These are phyloP conservation scores for Chiroxiphia lanceolata DNA, from an alignment of 2,797 vertebrate species.

Conservation along the genomic window DNA sequence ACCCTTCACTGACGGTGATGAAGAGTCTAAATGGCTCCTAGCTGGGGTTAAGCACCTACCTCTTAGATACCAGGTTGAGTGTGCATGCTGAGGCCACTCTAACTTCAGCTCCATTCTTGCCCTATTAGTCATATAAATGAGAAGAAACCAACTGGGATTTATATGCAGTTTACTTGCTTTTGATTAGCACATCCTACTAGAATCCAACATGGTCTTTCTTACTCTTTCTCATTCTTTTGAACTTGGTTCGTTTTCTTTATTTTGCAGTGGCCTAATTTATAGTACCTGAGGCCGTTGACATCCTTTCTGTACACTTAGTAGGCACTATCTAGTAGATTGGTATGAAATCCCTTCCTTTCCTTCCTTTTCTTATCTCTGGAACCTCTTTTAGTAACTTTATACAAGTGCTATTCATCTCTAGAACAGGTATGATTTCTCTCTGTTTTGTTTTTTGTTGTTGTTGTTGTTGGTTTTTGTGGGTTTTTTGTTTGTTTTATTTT, in stretches of 20 bases:
- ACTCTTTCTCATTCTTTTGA: background rate
- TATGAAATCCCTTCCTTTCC: background rate
- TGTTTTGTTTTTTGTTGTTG: too few species aligned
- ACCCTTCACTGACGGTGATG: background rate
- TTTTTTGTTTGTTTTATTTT: too few species aligned
- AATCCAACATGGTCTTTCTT: background rate
- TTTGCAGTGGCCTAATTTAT: background rate
- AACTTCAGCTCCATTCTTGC: background rate
- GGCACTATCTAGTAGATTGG: background rate
- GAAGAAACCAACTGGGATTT: background rate
- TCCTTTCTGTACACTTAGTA: background rate
- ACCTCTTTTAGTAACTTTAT: background rate
- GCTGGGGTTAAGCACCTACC: rapidly evolving
- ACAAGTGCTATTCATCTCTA: background rate
- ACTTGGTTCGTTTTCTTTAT: background rate
- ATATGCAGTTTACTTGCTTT: background rate
- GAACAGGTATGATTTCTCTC: background rate
- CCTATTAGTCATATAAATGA: background rate
- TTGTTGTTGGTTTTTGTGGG: too few species aligned
- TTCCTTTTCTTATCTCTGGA: background rate
- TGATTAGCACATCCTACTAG: background rate
- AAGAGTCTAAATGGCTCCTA: background rate
- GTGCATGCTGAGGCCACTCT: background rate
- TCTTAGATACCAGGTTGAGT: background rate
- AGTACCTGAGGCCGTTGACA: background rate